A percentile compares a stretch with the other conserved stretches of the same genome.
These are phyloP conservation scores for Zingel zingel DNA, from an alignment of 2,113 vertebrate genomes.

Conservation along the genomic window DNA sequence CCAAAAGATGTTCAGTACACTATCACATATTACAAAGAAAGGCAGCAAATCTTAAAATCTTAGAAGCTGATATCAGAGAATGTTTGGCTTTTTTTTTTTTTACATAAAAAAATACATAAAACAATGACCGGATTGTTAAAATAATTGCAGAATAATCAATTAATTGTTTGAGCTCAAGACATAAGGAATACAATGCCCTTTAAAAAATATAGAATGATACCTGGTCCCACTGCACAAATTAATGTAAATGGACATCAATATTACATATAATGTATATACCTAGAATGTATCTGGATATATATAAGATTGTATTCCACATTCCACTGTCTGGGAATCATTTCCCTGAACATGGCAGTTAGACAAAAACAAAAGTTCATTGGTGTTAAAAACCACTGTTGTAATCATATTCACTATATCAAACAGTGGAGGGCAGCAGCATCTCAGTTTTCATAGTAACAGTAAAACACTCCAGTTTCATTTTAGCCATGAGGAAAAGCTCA, in stretches of 20 bases:
- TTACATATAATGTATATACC: background rate
- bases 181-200: background rate
- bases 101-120: too few species aligned
- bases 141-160: background rate
- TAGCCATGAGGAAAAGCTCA: background rate
- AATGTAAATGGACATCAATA: background rate
- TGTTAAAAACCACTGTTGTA: background rate
- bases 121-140: too few species aligned
- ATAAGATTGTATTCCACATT: background rate
- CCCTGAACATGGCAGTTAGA: background rate
- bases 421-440: slow-evolving; percentile 63
- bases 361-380: background rate
- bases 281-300: background rate
- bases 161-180: background rate
- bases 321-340: background rate
- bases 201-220: background rate
- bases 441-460: background rate
- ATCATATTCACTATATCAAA: slow-evolving; percentile 22
- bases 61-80: background rate
- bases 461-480: background rate
- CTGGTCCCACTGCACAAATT: background rate
- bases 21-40: background rate
- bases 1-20: background rate
- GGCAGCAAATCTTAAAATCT: background rate
- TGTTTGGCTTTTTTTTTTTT: too few species aligned